Evolutionary conservation across 2,888 invertebrate genomes (phyloP).

Genomic region (Embidobia sp.): DNA sequence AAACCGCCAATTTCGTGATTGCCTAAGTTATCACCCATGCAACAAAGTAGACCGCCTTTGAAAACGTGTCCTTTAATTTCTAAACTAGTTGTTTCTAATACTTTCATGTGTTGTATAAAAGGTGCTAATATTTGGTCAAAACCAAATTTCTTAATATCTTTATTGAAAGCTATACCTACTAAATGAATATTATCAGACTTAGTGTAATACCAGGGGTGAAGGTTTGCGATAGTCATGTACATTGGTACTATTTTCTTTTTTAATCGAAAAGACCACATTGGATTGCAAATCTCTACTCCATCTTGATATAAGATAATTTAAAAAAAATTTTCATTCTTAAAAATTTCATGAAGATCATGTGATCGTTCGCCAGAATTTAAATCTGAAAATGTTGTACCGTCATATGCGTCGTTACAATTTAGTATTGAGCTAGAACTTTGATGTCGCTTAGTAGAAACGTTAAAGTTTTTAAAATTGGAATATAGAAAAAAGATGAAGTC

Average conservation of each 20-base stretch:
- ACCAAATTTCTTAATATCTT: conserved; percentile 37
- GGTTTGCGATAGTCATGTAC: conserved; percentile 3
- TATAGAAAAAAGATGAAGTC: background rate
- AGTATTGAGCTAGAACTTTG: background rate
- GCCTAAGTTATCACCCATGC: conserved; percentile 28
- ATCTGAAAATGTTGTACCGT: conserved; percentile 11
- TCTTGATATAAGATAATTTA: conserved; percentile 11
- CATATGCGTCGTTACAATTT: background rate
- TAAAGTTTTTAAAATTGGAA: conserved; percentile 7
- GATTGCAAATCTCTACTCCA: conserved; percentile 9
- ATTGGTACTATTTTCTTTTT: conserved; percentile 2
- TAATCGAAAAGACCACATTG: background rate
- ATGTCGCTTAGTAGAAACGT: background rate
- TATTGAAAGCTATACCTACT: conserved; percentile 30
- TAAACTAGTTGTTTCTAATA: conserved; percentile 17
- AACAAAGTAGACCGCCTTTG: conserved; percentile 9
- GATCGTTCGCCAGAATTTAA: conserved; percentile 11
- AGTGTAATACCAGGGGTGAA: background rate
- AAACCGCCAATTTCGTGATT: conserved; percentile 62
- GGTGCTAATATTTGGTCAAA: conserved; percentile 6
- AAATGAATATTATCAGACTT: conserved; percentile 10
- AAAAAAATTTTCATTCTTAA: background rate
- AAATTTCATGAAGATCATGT: background rate
- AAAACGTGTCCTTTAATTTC: conserved; percentile 3
- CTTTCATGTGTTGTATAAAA: background rate